Conservation (phyloP, 2,113 vertebrate genomes). For the Ardeotis arabs region DNA sequence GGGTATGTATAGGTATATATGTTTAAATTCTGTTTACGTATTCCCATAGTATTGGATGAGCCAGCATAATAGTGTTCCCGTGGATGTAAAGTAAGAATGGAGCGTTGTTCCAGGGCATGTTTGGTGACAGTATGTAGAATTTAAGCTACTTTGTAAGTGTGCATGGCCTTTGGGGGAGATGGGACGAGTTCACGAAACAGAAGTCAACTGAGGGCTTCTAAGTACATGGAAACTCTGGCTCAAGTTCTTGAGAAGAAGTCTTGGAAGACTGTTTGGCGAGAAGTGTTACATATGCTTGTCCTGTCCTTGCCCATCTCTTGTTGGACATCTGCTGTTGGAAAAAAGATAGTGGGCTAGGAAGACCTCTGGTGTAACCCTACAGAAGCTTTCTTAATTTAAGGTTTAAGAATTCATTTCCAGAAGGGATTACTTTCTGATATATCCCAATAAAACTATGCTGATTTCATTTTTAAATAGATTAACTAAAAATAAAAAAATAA, state of each 20-base stretch:
- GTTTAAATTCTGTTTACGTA: background rate
- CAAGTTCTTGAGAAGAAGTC: background rate
- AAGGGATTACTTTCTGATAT: background rate
- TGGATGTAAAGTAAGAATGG: background rate
- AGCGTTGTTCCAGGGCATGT: background rate
- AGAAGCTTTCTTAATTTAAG: background rate
- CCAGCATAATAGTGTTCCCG: background rate
- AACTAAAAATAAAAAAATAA: background rate
- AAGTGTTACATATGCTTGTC: background rate
- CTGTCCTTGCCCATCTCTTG: background rate
- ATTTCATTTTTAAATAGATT: constrained; percentile 4
- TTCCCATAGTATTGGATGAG: background rate
- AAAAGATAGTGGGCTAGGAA: background rate
- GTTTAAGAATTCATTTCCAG: background rate
- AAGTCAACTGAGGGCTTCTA: background rate
- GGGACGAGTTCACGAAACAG: background rate
- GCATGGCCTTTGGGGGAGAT: background rate
- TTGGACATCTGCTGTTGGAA: background rate
- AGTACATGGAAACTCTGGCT: background rate
- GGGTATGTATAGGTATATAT: background rate
- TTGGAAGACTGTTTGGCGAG: background rate
- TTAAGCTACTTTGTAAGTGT: background rate
- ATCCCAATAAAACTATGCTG: background rate
- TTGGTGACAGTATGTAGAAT: background rate
- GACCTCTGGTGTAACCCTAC: background rate